These are phyloP conservation scores for Aphidoletes aphidimyza DNA, from an alignment of 2,888 invertebrate genomes.

Conservation along the genomic window DNA sequence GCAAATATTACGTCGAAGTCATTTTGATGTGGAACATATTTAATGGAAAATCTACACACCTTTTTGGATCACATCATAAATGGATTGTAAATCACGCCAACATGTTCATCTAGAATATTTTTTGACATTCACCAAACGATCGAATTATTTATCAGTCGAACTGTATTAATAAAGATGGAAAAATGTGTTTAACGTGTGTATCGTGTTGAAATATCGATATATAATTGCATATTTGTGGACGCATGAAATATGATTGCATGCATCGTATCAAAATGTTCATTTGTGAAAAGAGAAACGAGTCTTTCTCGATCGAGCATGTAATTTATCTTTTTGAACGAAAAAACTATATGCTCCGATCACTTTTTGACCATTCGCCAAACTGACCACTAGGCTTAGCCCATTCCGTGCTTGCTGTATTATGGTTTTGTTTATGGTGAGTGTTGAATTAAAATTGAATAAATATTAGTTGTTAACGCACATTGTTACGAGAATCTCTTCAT, in stretches of 20 bases:
- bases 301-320: background rate
- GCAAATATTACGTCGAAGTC: background rate
- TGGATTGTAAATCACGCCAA: conserved; percentile 26
- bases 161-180: background rate
- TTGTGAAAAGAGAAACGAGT: conserved; percentile 9
- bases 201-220: conserved; percentile 15
- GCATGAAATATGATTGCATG: background rate
- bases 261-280: background rate
- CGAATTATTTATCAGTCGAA: background rate
- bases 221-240: background rate
- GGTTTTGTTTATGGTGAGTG: background rate
- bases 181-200: background rate
- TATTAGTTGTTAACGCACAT: conserved; percentile 22
- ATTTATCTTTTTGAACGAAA: background rate
- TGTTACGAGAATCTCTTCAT: background rate
- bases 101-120: background rate
- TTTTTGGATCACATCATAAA: no score
- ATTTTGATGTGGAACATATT: no score
- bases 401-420: no score
- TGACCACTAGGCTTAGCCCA: background rate
- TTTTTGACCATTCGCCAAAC: background rate
- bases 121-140: background rate
- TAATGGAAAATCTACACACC: no score
- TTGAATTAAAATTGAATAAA: conserved; percentile 37
- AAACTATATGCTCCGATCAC: background rate